Evolutionary conservation across 2,113 vertebrate genomes (phyloP).

Genomic region (Lepus timidus): DNA sequence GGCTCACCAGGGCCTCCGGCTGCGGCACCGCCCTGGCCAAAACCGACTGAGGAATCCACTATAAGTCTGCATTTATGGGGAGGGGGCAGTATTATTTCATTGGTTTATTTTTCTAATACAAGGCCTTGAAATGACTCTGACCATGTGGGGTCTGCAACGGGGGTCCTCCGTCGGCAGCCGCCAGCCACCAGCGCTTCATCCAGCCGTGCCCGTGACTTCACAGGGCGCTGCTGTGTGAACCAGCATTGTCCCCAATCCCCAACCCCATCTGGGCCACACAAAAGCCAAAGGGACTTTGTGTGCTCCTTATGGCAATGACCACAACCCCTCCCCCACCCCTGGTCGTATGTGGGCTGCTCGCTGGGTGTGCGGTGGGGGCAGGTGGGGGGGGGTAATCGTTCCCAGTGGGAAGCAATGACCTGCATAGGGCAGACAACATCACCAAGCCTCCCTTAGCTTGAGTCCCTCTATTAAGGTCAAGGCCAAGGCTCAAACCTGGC

Average conservation of each 20-base stretch:
- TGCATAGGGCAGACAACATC: neutral
- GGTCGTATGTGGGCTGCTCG: neutral
- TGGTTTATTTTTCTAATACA: conserved; percentile 79
- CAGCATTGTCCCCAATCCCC: neutral
- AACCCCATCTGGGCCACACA: conserved; percentile 40
- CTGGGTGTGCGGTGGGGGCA: neutral
- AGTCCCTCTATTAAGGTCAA: neutral
- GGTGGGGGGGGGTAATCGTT: neutral
- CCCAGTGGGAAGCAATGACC: neutral
- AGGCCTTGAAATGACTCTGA: conserved; percentile 73
- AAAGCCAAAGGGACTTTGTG: conserved; percentile 36
- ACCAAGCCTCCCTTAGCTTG: neutral
- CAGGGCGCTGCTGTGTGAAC: fast-evolving
- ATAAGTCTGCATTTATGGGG: conserved; percentile 76
- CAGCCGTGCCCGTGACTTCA: neutral
- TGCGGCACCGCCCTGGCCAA: conserved; percentile 58
- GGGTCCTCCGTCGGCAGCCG: neutral
- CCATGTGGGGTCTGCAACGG: conserved; percentile 48
- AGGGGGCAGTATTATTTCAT: conserved; percentile 79
- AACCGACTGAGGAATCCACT: conserved; percentile 58
- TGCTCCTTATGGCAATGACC: neutral
- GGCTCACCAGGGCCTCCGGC: conserved; percentile 44
- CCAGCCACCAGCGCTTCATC: fast-evolving
- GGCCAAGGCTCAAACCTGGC: neutral
- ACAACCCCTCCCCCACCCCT: neutral